phyloP scores from a whole-genome alignment of 2,113 vertebrate species.

The Poeciliopsis prolifica region DNA sequence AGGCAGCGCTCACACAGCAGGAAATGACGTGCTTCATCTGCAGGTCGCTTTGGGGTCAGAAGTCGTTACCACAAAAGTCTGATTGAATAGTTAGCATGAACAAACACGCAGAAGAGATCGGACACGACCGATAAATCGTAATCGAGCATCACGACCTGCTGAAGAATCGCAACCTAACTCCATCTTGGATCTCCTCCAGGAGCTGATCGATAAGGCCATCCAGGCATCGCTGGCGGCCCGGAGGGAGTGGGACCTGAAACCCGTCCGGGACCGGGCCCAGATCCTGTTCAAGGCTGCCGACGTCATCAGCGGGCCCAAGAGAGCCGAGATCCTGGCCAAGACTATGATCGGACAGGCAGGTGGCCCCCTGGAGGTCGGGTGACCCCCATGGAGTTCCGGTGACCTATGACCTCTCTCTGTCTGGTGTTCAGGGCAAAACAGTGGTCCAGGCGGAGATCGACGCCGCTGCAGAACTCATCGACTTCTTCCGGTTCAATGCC shows the following conservation, averaged over 20 bases:
- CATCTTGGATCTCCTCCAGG: conserved; percentile 66
- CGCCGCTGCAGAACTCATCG: conserved; percentile 89
- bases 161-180: no score
- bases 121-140: no score
- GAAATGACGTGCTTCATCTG: no score
- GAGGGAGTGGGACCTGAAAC: conserved; percentile 92
- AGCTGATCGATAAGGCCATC: conserved; percentile 91
- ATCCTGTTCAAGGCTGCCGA: conserved; percentile 92
- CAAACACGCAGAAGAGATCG: no score
- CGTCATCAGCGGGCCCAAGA: conserved; percentile 84
- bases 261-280: conserved; percentile 88
- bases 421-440: conserved; percentile 86
- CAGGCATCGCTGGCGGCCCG: conserved; percentile 83
- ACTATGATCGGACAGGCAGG: conserved; percentile 95
- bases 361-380: not conserved
- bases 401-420: not conserved
- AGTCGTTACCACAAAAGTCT: no score
- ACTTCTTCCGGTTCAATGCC: conserved; percentile 97
- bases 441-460: conserved; percentile 96
- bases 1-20: no score
- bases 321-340: conserved; percentile 92
- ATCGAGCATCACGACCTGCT: no score
- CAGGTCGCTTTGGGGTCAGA: no score
- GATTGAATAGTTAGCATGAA: no score
- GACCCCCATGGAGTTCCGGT: not conserved